A percentile compares a stretch with the other conserved stretches of the same genome.
phyloP scores from a whole-genome alignment of 2,113 vertebrate genomes.

The Grammomys surdaster region DNA sequence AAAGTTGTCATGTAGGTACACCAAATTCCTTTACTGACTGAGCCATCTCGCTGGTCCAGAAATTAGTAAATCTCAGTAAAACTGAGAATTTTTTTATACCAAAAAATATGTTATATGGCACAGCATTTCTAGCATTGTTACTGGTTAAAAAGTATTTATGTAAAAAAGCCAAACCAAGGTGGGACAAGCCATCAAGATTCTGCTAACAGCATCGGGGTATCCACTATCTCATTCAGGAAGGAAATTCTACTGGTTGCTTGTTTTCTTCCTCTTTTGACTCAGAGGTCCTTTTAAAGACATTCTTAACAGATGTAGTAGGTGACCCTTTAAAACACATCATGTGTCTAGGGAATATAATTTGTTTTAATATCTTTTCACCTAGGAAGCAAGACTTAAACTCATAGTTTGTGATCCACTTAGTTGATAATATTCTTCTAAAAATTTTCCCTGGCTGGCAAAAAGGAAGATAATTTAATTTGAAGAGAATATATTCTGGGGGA shows the following conservation, averaged over 20 bases:
- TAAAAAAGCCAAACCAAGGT: neutral
- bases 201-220: slow-evolving; percentile 53
- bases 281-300: slow-evolving; percentile 66
- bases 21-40: neutral
- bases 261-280: slow-evolving; percentile 51
- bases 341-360: slow-evolving; percentile 75
- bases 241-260: slow-evolving; percentile 60
- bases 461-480: slow-evolving; percentile 83
- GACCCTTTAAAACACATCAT: slow-evolving; percentile 71
- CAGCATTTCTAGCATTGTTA: neutral
- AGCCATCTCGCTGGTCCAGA: neutral
- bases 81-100: neutral
- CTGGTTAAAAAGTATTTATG: slow-evolving; percentile 19
- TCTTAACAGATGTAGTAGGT: slow-evolving; percentile 65
- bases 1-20: neutral
- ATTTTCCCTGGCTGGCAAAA: slow-evolving; percentile 73
- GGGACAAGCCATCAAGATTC: neutral
- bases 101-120: neutral
- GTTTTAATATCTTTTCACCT: slow-evolving; percentile 80
- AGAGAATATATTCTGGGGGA: slow-evolving; percentile 73
- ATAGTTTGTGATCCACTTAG: slow-evolving; percentile 82
- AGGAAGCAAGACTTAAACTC: slow-evolving; percentile 79
- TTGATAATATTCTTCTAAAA: slow-evolving; percentile 82
- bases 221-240: slow-evolving; percentile 40
- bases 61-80: neutral